Base-by-base conservation (phyloP, 2,113 vertebrate species). In the Pelecanus crispus region DNA sequence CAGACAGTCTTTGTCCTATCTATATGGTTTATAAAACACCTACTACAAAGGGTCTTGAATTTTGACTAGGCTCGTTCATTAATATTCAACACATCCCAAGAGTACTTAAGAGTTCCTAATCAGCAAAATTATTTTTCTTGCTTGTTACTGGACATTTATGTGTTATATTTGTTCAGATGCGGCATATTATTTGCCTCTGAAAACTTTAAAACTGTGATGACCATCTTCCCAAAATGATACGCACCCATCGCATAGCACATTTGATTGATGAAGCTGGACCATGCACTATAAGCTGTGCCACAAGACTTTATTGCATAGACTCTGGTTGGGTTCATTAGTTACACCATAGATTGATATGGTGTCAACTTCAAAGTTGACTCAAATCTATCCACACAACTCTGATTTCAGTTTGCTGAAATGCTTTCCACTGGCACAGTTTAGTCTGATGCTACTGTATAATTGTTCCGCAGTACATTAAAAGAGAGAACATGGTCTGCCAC, bases 161-260 rank as follows among this genome's bases (percentile, higher is more conserved):
- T 15, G 11, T 21, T 36, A 10, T 45, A 38, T 52, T 86, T 31
- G 34, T 49, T 62, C 44, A 80, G 53, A 68, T 49, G 12, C 16
- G 70, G 28, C 6, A 68, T 38, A 52, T 62, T 49, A 67, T 72
- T 85, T 65, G 16, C 38, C 12, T 58, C 49, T 58, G 70, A 68
- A 94, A 85, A 65, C 3, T 55, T 81, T 32, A 47, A 74, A 85
- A 52, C 22, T 7, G 6, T 47, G 44, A 10, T 6, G 7, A 61
- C 19, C 3, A 0, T 31, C 55, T 66, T 93, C 42, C 34, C 62
- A 58, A 86, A 86, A 55, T 21, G 1, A 34, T 49, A 68, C 5
- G 22, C 6, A n/a, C 10, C 34, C 29, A 22, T 19, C 1, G 0
- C 21, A 62, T 4, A 50, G 19, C 7, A 29, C 2, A 10, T 92